These are phyloP conservation scores for Indri indri DNA, from an alignment of 2,113 vertebrate genomes.

Conservation along the genomic window DNA sequence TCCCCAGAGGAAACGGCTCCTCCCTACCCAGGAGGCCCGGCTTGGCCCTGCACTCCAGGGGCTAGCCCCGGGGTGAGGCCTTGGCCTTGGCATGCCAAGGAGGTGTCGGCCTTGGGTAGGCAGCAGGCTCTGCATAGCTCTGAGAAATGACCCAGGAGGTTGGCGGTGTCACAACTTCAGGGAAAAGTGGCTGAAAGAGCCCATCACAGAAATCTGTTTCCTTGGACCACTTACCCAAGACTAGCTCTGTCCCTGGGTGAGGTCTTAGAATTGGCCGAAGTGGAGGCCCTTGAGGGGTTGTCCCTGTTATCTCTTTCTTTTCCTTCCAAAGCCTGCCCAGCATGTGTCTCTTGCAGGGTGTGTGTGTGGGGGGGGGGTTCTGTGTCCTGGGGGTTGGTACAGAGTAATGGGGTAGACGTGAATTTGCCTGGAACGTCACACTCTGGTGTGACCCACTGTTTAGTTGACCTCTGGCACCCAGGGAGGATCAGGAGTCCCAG, in stretches of 20 bases:
- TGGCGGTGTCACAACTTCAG: background rate
- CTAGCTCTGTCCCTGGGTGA: no score
- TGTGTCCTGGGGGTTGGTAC: no score
- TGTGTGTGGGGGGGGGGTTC: no score
- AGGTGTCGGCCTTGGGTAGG: no score
- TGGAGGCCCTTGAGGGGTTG: background rate
- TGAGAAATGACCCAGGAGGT: background rate
- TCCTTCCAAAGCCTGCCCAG: background rate
- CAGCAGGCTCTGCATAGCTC: background rate
- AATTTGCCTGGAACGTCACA: no score
- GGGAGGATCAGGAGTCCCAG: no score
- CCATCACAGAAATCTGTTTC: no score
- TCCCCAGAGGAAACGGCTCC: background rate
- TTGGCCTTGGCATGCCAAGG: background rate
- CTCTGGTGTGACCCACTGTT: no score
- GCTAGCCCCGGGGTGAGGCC: background rate
- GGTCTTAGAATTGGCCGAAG: background rate
- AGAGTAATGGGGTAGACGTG: no score
- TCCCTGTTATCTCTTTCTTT: background rate
- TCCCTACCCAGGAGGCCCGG: background rate
- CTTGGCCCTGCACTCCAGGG: background rate
- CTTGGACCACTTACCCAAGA: no score
- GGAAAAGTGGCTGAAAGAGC: background rate
- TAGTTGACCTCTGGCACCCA: no score
- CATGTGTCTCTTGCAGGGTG: no score